Evolutionary conservation across 2,797 vertebrate genomes (phyloP), one percentile per base, ranked within the genome.

Genomic region (Gorsachius magnificus): DNA sequence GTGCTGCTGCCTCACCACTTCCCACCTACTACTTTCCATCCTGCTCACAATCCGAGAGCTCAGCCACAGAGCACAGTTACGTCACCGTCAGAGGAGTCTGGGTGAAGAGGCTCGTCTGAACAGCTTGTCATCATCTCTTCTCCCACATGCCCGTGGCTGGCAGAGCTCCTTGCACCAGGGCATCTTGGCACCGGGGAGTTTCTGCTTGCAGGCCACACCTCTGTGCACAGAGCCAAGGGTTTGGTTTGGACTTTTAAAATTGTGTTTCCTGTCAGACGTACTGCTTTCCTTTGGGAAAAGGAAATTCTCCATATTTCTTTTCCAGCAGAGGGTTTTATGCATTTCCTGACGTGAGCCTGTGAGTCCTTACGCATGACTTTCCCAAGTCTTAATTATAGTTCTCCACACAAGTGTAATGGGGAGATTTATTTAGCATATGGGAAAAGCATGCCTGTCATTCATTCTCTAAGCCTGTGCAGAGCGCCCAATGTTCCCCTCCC

Each of bases 151-250:
- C 51, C 3, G 0, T 36, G 45, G 21, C 87, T 95, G 94, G 63
- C 92, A 93, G 78, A 43, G 85, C 41, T 96, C 79, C 22, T 16
- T 33, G 53, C 43, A 56, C 38, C 26, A 21, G 60, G 72, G 24
- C 92, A 65, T 94, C 83, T 93, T 81, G 71, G 64, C 58, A 51
- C 82, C 9, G 3, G 53, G 75, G 79, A 53, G 63, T 90, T 96
- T 87, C 93, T 91, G 95, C 97, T 94, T 97, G 96, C 63, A 14
- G 95, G 97, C 96, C 97, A 96, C 91, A 96, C 96, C 75, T 83
- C 95, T 83, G 36, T 68, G 58, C 90, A 68, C 75, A 65, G 24
- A 96, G 93, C 87, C 88, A 93, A 90, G 92, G 66, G 77, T 91
- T 78, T 96, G 50, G 38, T 48, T 87, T 93, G 87, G 69, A 80